phyloP scores from a whole-genome alignment of 1,140 invertebrate species.

The Anoplophora glabripennis region DNA sequence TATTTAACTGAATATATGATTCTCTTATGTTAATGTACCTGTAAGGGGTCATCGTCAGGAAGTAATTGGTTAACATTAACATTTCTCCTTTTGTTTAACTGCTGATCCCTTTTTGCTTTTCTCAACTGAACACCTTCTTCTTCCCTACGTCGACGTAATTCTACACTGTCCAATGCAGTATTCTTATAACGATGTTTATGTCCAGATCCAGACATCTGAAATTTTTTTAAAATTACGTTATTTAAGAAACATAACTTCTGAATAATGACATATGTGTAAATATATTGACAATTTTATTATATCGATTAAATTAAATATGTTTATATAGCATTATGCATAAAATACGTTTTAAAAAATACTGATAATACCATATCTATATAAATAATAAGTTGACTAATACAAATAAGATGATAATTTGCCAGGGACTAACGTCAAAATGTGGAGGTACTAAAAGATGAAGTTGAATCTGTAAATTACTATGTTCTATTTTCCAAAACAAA shows the following conservation, averaged over 20 bases:
- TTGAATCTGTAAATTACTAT: no score
- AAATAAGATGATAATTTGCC: not conserved
- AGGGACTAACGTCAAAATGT: slow-evolving; percentile 4
- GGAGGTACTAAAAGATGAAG: not conserved
- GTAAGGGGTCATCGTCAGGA: slow-evolving; percentile 54
- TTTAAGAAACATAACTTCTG: no score
- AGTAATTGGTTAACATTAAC: slow-evolving; percentile 60
- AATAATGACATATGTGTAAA: no score
- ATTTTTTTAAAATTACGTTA: slow-evolving; percentile 14
- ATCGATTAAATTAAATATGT: no score
- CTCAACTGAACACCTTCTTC: slow-evolving; percentile 94
- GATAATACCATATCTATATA: not conserved
- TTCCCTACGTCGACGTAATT: slow-evolving; percentile 85
- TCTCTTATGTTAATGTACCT: slow-evolving; percentile 26
- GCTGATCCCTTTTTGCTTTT: slow-evolving; percentile 93
- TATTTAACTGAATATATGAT: not conserved
- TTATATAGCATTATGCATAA: no score
- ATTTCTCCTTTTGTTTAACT: slow-evolving; percentile 89
- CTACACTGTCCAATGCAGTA: slow-evolving; percentile 84
- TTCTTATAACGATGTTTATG: slow-evolving; percentile 97
- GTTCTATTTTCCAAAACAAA: not conserved
- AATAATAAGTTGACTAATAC: slow-evolving; percentile 1
- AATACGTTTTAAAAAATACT: no score
- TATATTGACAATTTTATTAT: no score
- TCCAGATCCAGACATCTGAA: slow-evolving; percentile 70